phyloP scores from a whole-genome alignment of 2,888 invertebrate genomes.

The Stegana nigrithorax region DNA sequence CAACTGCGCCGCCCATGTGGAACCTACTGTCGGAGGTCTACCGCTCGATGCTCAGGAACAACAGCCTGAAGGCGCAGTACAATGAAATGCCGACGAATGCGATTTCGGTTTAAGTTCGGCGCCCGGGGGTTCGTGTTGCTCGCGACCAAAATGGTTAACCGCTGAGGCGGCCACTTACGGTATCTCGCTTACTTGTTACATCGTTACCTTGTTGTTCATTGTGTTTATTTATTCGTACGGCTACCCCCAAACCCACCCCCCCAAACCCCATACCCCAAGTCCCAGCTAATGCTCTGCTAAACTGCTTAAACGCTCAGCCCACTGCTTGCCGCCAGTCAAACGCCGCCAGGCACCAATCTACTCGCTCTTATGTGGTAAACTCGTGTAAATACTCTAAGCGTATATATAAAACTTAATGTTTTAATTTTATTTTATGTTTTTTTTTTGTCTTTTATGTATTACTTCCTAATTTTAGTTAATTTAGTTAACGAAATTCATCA shows the following conservation, averaged over 20 bases:
- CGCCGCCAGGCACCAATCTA: too few species aligned
- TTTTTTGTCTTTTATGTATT: slow-evolving; percentile 46
- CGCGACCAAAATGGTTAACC: slow-evolving; percentile 37
- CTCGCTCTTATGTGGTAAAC: too few species aligned
- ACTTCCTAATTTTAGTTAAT: too few species aligned
- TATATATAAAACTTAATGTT: too few species aligned
- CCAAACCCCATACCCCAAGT: too few species aligned
- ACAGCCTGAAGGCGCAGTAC: slow-evolving; percentile 53
- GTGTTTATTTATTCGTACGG: slow-evolving; percentile 22
- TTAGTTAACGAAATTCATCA: slow-evolving; percentile 47
- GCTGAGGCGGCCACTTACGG: too few species aligned
- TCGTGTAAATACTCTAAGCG: too few species aligned
- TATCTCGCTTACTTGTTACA: slow-evolving; percentile 54
- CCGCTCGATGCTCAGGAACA: slow-evolving; percentile 64
- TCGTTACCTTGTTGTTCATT: slow-evolving; percentile 60
- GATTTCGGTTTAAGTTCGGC: slow-evolving; percentile 61
- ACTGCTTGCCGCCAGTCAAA: too few species aligned
- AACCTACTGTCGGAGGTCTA: slow-evolving; percentile 67
- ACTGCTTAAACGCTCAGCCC: too few species aligned
- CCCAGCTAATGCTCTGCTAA: too few species aligned
- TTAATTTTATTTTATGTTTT: slow-evolving; percentile 10
- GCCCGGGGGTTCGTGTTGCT: too few species aligned
- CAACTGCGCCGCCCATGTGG: slow-evolving; percentile 58
- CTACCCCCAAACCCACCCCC: too few species aligned
- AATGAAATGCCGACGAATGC: slow-evolving; percentile 63